phyloP scores from a whole-genome alignment of 1,140 invertebrate species.

The Acarapis woodi region DNA sequence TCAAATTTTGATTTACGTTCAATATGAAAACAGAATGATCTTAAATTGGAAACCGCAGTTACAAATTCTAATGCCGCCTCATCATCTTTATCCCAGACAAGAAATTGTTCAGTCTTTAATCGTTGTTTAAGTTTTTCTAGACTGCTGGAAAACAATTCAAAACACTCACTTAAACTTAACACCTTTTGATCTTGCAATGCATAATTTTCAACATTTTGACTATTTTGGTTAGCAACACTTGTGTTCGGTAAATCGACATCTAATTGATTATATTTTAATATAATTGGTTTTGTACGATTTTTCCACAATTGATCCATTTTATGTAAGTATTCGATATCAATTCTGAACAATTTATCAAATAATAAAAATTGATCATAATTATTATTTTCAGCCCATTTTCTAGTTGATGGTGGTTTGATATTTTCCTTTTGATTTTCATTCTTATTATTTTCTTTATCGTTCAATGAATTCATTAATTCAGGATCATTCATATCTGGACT shows the following conservation, averaged over 20 bases:
- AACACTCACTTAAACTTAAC: conserved; percentile 49
- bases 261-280: conserved; percentile 34
- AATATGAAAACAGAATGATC: conserved; percentile 72
- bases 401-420: conserved; percentile 37
- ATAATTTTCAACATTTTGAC: neutral
- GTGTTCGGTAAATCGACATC: neutral
- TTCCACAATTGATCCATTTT: conserved; percentile 84
- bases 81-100: conserved; percentile 96
- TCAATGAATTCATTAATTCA: conserved; percentile 23
- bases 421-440: neutral
- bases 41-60: conserved; percentile 68
- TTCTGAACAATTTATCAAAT: conserved; percentile 45
- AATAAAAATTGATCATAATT: conserved; percentile 43
- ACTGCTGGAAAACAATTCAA: conserved; percentile 38
- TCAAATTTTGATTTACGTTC: conserved; percentile 59
- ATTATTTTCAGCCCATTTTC: conserved; percentile 51
- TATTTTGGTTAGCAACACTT: neutral
- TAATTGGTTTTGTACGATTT: conserved; percentile 46
- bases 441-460: neutral
- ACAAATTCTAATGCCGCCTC: conserved; percentile 82
- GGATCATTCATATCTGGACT: conserved; percentile 87
- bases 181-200: conserved; percentile 38
- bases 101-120: conserved; percentile 25
- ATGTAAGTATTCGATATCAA: conserved; percentile 82
- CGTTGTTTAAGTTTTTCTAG: conserved; percentile 32